These are phyloP conservation scores for Psittacula cyanocephala DNA, from an alignment of 2,113 vertebrate species.

Conservation along the genomic window DNA sequence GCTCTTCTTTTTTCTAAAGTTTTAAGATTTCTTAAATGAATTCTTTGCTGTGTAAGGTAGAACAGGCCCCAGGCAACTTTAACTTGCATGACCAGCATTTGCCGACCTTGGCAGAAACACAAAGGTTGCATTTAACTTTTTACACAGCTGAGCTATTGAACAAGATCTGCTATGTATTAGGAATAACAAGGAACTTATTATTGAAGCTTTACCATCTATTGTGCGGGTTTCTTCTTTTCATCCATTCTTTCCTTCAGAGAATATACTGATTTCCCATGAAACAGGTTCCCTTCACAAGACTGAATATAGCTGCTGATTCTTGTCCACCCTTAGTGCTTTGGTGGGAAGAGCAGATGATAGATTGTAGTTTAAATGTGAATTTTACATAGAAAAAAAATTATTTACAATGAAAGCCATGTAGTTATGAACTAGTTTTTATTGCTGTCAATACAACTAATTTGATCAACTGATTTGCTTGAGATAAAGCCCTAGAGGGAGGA, in stretches of 20 bases:
- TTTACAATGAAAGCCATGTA: not conserved
- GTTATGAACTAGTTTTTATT: not conserved
- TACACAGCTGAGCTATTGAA: not conserved
- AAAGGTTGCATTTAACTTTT: constrained; percentile 50
- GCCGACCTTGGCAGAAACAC: constrained; percentile 53
- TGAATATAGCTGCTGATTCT: not conserved
- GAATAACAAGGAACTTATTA: constrained; percentile 24
- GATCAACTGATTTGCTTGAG: not conserved
- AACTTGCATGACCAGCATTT: not conserved
- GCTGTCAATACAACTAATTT: not conserved
- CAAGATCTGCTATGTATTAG: not conserved
- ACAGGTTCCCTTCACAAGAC: not conserved
- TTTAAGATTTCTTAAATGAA: not conserved
- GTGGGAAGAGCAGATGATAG: not conserved
- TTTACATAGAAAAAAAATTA: not conserved
- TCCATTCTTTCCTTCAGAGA: not conserved
- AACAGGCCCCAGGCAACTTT: constrained; percentile 36
- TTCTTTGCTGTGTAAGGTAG: constrained; percentile 24
- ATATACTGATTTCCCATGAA: not conserved
- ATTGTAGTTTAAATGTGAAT: not conserved
- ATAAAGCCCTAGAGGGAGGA: not conserved
- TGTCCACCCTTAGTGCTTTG: not conserved
- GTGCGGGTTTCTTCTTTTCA: not conserved
- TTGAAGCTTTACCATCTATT: not conserved
- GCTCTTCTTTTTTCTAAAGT: not conserved